phyloP scores from a whole-genome alignment of 1,140 invertebrate species.

The Drusus annulatus region DNA sequence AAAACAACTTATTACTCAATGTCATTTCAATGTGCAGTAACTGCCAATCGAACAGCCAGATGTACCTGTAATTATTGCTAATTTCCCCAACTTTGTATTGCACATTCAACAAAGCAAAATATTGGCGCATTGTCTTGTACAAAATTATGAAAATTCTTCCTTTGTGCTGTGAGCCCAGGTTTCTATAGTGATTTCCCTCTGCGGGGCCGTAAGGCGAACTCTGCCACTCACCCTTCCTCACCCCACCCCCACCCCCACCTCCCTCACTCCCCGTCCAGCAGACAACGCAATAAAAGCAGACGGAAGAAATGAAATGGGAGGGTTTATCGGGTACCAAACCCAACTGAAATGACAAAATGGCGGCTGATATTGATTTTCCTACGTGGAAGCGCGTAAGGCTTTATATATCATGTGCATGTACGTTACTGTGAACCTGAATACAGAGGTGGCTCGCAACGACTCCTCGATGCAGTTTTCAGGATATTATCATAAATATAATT shows the following conservation, averaged over 20 bases:
- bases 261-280: neutral
- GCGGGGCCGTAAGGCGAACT: neutral
- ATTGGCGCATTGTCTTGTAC: too few relatives aligned
- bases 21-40: too few relatives aligned
- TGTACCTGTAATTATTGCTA: too few relatives aligned
- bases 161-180: neutral
- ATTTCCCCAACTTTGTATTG: too few relatives aligned
- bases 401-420: constrained; percentile 21
- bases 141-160: neutral
- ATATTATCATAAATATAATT: too few relatives aligned
- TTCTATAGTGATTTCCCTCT: constrained; percentile 8
- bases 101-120: too few relatives aligned
- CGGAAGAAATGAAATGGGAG: constrained; percentile 59
- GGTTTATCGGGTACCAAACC: constrained; percentile 59
- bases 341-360: constrained; percentile 59
- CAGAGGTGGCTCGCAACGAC: too few relatives aligned
- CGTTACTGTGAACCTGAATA: constrained; percentile 16
- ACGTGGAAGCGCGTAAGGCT: constrained; percentile 44
- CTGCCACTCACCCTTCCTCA: neutral
- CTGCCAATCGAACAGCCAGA: too few relatives aligned
- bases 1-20: too few relatives aligned
- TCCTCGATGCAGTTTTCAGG: too few relatives aligned
- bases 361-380: constrained; percentile 59
- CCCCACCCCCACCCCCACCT: neutral
- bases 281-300: constrained; percentile 59